Conservation (phyloP, 2,888 invertebrate species). For the Hesperia comma region DNA sequence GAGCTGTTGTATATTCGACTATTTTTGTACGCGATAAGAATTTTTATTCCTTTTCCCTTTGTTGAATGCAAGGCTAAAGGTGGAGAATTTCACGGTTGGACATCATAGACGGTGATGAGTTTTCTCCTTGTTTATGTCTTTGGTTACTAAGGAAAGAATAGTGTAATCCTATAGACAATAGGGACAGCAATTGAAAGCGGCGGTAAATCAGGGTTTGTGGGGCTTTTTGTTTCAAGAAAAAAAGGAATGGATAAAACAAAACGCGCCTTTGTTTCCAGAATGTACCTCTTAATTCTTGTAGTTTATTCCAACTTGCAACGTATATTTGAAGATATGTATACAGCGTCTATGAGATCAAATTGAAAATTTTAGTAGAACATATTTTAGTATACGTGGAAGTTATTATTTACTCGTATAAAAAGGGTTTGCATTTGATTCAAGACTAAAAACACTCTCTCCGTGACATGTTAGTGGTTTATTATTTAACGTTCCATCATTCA, state of each 20-base stretch:
- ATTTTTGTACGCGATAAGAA: conserved; percentile 53
- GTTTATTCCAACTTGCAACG: background rate
- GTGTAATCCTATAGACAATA: conserved; percentile 58
- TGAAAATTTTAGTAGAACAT: no score
- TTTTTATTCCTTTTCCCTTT: conserved; percentile 53
- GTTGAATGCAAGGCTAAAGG: conserved; percentile 52
- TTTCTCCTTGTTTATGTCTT: conserved; percentile 53
- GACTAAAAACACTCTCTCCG: no score
- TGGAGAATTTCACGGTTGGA: conserved; percentile 54
- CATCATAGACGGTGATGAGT: conserved; percentile 57
- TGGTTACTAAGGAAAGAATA: conserved; percentile 50
- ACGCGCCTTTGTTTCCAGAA: conserved; percentile 18
- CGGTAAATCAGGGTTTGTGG: conserved; percentile 22
- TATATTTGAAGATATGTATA: no score
- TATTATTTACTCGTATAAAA: no score
- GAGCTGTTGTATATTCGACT: conserved; percentile 40
- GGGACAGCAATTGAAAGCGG: conserved; percentile 35
- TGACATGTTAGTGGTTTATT: no score
- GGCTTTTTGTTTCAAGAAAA: conserved; percentile 16
- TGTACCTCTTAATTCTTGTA: background rate
- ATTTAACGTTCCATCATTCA: no score
- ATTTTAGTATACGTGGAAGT: no score
- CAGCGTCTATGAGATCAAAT: no score
- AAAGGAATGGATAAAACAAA: conserved; percentile 16
- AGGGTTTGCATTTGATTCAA: no score